Percentiles rank a stretch among this genome's conserved stretches.
Conservation (phyloP, 2,113 vertebrate species). For the Taurulus bubalis region DNA sequence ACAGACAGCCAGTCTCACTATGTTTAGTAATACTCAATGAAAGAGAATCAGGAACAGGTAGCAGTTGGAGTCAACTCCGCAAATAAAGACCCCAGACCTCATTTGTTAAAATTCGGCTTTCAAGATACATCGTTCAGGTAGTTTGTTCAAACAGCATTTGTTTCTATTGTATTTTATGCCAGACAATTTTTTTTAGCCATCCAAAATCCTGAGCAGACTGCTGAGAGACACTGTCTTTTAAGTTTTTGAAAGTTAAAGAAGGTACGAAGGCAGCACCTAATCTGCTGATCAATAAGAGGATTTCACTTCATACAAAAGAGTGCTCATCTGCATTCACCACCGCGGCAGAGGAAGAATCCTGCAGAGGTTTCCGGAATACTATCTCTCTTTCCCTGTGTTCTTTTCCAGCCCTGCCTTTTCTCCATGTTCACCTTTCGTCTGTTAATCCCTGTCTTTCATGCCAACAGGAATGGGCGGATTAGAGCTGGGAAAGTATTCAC, state of each 20-base stretch:
- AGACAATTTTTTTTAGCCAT: constrained; percentile 20
- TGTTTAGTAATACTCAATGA: constrained; percentile 4
- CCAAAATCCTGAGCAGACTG: constrained; percentile 18
- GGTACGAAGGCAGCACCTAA: constrained; percentile 46
- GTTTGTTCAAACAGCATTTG: neutral
- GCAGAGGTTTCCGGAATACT: constrained; percentile 50
- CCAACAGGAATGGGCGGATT: constrained; percentile 77
- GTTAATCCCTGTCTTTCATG: constrained; percentile 79
- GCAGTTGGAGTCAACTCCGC: neutral
- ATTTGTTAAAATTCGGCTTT: neutral
- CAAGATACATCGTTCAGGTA: neutral
- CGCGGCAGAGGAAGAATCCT: constrained; percentile 46
- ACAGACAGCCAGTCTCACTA: constrained; percentile 21
- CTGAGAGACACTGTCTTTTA: constrained; percentile 8
- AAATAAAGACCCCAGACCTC: neutral
- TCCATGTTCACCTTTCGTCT: constrained; percentile 76
- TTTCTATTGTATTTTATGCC: neutral
- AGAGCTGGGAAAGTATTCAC: constrained; percentile 66
- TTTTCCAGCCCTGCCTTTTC: constrained; percentile 59
- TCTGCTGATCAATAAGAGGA: constrained; percentile 72
- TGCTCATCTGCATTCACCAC: constrained; percentile 68
- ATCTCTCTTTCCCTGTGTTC: constrained; percentile 56
- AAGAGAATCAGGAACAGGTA: neutral
- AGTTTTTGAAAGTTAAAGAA: constrained; percentile 53
- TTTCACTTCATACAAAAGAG: constrained; percentile 65